Conservation (phyloP, 1,140 invertebrate species). For the Ceratosolen fusciceps region DNA sequence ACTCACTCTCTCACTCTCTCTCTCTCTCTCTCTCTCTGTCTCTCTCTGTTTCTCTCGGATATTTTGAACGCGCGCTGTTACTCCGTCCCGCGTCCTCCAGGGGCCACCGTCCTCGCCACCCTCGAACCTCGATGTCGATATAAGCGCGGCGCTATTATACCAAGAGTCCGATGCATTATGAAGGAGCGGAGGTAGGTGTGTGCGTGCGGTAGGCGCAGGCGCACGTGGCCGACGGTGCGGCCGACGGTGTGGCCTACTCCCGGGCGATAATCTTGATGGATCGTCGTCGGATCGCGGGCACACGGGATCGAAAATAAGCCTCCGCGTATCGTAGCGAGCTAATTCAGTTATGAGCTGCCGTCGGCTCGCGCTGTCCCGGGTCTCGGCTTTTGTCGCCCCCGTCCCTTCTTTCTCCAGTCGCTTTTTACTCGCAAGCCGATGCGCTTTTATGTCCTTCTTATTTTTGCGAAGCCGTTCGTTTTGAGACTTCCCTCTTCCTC, state of each 20-base stretch:
- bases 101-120: neutral
- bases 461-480: neutral
- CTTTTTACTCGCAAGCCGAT: neutral
- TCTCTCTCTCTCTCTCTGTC: neutral
- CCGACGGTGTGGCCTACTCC: conserved; percentile 37
- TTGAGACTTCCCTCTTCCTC: neutral
- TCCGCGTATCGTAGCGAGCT: conserved; percentile 18
- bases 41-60: no score
- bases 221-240: conserved; percentile 45
- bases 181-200: conserved; percentile 44
- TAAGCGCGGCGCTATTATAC: conserved; percentile 46
- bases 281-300: conserved; percentile 50
- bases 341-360: conserved; percentile 35
- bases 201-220: no score
- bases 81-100: no score
- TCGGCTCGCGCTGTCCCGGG: neutral
- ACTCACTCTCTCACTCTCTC: conserved; percentile 13
- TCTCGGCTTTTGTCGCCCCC: neutral
- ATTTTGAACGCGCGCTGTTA: no score
- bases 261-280: conserved; percentile 59
- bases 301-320: conserved; percentile 25
- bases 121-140: conserved; percentile 43
- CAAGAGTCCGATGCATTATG: conserved; percentile 47
- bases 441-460: neutral
- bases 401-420: neutral